A percentile compares a stretch with the other conserved stretches of the same genome.
Evolutionary conservation across 2,113 vertebrate species (phyloP).

Genomic region (Pterophyllum scalare): DNA sequence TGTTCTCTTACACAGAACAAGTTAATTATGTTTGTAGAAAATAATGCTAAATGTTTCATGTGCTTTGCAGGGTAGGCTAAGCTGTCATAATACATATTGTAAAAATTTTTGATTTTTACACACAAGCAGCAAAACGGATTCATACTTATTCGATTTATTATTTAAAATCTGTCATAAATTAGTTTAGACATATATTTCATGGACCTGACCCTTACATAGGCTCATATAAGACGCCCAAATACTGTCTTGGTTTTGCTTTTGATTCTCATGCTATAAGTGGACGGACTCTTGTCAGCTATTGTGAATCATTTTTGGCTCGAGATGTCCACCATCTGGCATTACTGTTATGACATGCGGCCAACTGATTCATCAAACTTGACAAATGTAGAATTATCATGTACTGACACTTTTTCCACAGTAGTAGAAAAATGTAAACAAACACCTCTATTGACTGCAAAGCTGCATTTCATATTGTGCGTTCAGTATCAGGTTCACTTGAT

Average conservation of each 20-base stretch:
- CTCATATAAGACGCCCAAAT: not conserved
- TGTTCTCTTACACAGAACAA: no score
- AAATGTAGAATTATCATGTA: not conserved
- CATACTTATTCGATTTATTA: not conserved
- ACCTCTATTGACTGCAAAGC: not conserved
- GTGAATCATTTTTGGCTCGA: constrained; percentile 43
- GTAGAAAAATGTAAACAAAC: not conserved
- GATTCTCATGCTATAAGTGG: not conserved
- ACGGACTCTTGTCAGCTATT: not conserved
- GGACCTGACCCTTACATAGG: not conserved
- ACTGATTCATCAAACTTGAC: constrained; percentile 31
- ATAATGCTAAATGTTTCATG: no score
- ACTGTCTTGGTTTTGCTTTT: not conserved
- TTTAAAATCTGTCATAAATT: not conserved
- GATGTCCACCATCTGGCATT: constrained; percentile 24
- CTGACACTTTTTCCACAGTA: not conserved
- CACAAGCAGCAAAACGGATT: not conserved
- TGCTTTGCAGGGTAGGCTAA: not conserved
- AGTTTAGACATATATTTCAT: not conserved
- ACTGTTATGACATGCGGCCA: constrained; percentile 6
- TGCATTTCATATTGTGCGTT: not conserved
- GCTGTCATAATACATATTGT: not conserved
- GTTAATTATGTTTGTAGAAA: no score
- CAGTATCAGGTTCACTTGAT: not conserved
- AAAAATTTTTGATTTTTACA: not conserved